Evolutionary conservation across 2,113 vertebrate species (phyloP).

Genomic region (Rhinolophus sinicus): DNA sequence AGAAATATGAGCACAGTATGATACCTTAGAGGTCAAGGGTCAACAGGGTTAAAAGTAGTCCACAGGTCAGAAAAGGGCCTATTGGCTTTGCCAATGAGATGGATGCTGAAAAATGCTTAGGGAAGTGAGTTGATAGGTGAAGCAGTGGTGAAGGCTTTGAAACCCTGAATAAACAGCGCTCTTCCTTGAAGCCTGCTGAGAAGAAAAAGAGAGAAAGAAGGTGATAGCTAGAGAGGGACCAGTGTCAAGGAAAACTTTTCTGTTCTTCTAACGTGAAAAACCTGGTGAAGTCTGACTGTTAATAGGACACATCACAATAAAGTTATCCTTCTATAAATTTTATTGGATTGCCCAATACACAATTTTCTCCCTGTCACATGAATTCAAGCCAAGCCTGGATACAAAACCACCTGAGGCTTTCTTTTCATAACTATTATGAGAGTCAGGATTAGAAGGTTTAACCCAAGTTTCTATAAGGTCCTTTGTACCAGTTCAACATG

Average conservation of each 20-base stretch:
- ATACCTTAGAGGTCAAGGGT: not conserved
- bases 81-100: not conserved
- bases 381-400: not conserved
- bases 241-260: not conserved
- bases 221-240: not conserved
- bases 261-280: not conserved
- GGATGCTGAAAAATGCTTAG: not conserved
- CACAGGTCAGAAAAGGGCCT: not conserved
- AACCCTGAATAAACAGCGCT: not conserved
- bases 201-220: not conserved
- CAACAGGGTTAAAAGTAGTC: not conserved
- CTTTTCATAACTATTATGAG: slow-evolving; percentile 29
- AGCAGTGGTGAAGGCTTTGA: not conserved
- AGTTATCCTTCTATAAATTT: not conserved
- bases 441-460: not conserved
- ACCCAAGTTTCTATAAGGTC: not conserved
- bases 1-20: not conserved
- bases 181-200: not conserved
- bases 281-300: not conserved
- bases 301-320: not conserved
- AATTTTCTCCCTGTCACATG: not conserved
- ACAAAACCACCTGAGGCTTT: not conserved
- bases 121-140: not conserved
- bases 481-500: not conserved
- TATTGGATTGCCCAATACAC: not conserved